Conservation (phyloP, 2,797 vertebrate genomes). For the Scolopax bukidnonensis region DNA sequence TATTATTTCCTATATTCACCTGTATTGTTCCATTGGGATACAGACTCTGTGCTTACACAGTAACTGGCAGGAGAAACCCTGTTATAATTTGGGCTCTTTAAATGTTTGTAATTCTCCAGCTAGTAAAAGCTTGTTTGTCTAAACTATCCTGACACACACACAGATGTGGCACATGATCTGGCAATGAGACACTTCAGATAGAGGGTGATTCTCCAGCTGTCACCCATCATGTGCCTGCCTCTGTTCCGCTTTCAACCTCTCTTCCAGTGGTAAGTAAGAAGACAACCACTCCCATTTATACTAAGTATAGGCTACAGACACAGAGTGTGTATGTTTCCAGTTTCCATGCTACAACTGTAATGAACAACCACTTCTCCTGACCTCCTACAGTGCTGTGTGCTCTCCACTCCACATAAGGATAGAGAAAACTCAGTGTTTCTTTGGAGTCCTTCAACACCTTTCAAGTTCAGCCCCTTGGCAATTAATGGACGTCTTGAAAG, state of each 20-base stretch:
- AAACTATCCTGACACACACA: not conserved
- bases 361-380: not conserved
- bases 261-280: not conserved
- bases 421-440: not conserved
- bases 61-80: not conserved
- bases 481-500: conserved; percentile 27
- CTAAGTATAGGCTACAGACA: not conserved
- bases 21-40: not conserved
- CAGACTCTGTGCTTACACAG: not conserved
- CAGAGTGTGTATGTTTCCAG: not conserved
- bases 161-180: not conserved
- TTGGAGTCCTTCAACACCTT: conserved; percentile 17
- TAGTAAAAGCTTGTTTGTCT: not conserved
- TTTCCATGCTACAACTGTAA: not conserved
- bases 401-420: not conserved
- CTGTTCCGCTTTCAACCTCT: not conserved
- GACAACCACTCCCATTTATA: not conserved
- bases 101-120: not conserved
- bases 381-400: not conserved
- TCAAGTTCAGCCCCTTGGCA: not conserved
- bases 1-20: not conserved
- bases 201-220: not conserved
- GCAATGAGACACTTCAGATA: not conserved
- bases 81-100: not conserved
- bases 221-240: not conserved